phyloP scores from a whole-genome alignment of 1,140 invertebrate genomes.

The Dendrolimus punctatus region DNA sequence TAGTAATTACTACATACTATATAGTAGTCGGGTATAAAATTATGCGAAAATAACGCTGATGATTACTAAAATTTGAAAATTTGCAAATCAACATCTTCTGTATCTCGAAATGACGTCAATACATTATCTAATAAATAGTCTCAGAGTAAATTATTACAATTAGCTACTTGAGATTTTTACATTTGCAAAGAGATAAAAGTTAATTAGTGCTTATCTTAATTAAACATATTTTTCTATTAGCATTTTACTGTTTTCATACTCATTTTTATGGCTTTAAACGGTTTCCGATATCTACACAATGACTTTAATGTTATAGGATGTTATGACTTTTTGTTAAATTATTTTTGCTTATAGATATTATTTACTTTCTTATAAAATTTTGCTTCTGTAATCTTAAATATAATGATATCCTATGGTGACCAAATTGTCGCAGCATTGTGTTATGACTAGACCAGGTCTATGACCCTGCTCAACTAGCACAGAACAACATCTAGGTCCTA shows the following conservation, averaged over 20 bases:
- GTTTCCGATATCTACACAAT: slow-evolving; percentile 3
- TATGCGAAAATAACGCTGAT: not conserved
- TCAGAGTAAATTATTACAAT: slow-evolving; percentile 13
- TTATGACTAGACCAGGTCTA: too few species aligned
- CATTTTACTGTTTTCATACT: slow-evolving; percentile 8
- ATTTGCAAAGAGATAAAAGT: slow-evolving; percentile 19
- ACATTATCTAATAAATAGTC: slow-evolving; percentile 17
- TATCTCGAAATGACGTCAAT: slow-evolving; percentile 15
- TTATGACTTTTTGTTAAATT: too few species aligned
- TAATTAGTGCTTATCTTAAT: slow-evolving; percentile 15
- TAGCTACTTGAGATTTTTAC: slow-evolving; percentile 16
- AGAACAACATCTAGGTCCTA: too few species aligned
- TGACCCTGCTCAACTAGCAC: too few species aligned
- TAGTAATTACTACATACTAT: not conserved
- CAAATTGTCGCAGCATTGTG: too few species aligned
- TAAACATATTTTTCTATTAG: slow-evolving; percentile 9
- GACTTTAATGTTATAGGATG: slow-evolving; percentile 1
- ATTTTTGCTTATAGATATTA: too few species aligned
- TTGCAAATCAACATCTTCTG: not conserved
- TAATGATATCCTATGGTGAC: too few species aligned
- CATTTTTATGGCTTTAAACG: not conserved
- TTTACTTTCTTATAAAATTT: too few species aligned
- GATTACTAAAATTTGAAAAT: not conserved
- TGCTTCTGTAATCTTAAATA: too few species aligned
- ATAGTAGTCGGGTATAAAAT: not conserved